Evolutionary conservation across 2,888 invertebrate species (phyloP).

Genomic region (Coelopa pilipes): DNA sequence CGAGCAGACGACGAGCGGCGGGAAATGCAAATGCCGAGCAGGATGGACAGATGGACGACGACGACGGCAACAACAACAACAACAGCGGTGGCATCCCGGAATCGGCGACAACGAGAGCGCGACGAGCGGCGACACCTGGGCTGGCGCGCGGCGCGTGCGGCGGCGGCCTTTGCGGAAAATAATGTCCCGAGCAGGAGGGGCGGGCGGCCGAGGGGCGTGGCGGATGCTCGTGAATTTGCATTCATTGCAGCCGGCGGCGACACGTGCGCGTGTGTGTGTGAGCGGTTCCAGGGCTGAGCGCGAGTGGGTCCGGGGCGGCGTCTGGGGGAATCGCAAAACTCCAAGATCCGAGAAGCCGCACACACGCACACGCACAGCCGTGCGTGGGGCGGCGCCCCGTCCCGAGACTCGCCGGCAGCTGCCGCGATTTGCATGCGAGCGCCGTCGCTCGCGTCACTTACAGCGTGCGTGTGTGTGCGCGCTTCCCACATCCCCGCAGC

Average conservation of each 20-base stretch:
- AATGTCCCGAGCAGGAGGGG: not conserved
- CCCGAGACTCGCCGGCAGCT: not conserved
- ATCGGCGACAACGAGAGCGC: too few relatives aligned
- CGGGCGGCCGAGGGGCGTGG: not conserved
- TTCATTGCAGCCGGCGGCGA: conserved; percentile 12
- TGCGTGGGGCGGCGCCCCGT: not conserved
- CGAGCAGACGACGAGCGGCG: not conserved
- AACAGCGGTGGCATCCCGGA: too few relatives aligned
- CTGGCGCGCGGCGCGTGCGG: too few relatives aligned
- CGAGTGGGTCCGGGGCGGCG: too few relatives aligned
- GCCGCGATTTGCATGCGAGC: conserved; percentile 25
- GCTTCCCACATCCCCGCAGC: conserved; percentile 36
- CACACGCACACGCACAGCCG: not conserved
- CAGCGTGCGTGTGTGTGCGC: conserved; percentile 14
- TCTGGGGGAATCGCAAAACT: not conserved
- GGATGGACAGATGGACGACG: not conserved
- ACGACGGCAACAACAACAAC: too few relatives aligned
- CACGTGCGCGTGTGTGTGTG: conserved; percentile 37
- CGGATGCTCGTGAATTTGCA: not conserved
- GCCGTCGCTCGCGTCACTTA: conserved; percentile 9
- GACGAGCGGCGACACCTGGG: too few relatives aligned
- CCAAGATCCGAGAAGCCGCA: not conserved
- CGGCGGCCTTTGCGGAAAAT: too few relatives aligned
- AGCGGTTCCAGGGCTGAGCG: not conserved
- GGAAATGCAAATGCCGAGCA: conserved; percentile 21